Conservation (phyloP, 2,888 invertebrate species). For the Monochamus alternatus region DNA sequence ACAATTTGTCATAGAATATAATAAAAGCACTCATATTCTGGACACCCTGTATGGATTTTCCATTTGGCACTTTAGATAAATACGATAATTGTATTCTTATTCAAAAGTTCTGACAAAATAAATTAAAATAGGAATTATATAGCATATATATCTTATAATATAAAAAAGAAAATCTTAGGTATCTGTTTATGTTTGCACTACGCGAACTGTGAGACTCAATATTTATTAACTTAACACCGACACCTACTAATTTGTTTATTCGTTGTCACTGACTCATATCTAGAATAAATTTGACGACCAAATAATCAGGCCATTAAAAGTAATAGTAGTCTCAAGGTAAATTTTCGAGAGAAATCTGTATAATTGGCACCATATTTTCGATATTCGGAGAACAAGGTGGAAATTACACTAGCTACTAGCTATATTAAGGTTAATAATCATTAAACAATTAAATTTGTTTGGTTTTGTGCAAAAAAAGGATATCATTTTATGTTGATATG, state of each 20-base stretch:
- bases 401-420: not conserved
- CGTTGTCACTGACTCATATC: slow-evolving; percentile 4
- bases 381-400: not conserved
- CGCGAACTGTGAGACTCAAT: not conserved
- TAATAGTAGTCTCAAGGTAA: slow-evolving; percentile 8
- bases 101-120: no score
- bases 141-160: no score
- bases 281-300: not conserved
- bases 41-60: no score
- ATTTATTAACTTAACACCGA: not conserved
- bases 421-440: not conserved
- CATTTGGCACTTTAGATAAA: no score
- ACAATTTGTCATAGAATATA: no score
- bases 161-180: no score
- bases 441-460: not conserved
- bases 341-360: not conserved
- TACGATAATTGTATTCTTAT: no score
- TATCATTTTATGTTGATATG: no score
- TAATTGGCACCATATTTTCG: slow-evolving; percentile 2
- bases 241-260: slow-evolving; percentile 1
- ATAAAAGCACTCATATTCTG: no score
- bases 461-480: no score
- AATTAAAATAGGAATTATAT: no score
- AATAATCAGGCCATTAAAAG: slow-evolving; percentile 6
- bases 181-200: not conserved